Base-by-base conservation (phyloP, 2,797 vertebrate genomes). In the Heterohyrax brucei region DNA sequence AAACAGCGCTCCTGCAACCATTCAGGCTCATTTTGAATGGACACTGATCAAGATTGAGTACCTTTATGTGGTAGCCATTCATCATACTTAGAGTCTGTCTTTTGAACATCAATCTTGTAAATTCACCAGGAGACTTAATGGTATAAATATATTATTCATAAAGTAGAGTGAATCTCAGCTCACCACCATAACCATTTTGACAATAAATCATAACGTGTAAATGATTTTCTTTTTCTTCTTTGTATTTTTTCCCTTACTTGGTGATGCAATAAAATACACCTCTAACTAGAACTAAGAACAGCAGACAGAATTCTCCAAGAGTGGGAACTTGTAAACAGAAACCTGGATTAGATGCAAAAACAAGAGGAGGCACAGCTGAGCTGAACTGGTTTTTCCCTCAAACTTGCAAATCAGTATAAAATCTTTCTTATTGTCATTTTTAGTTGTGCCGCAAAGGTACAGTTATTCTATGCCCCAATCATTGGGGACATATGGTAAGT, bases 101-200 rank as follows among this genome's bases (percentile, higher is more conserved):
- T 91, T 75, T 94, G 93, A 97, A 90, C 95, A 97, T 97, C 83
- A 86, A 97, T 98, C 97, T 98, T 96, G 80, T 39, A 95, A 96
- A 96, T 97, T 96, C 86, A 90, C 95, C 33, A 28, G 93, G 85
- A 97, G 91, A 95, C 72, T 86, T 91, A 97, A 96, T 94, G 93
- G 95, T 88, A 33, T 92, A 94, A 97, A 97, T 98, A 97, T 96
- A 98, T 97, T 97, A 97, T 98, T 97, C 96, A 98, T 97, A 97
- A 98, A 96, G 78, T 88, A 89, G 70, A 94, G 93, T 82, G 97
- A 96, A 96, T 96, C 95, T 84, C 80, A 70, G 87, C 90, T 97
- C 87, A 96, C 97, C 75, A 90, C 82, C 79, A 86, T 92, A 97
- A 96, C 94, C 79, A 95, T 93, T 96, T 93, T 93, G 72, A 97